These are phyloP conservation scores for Ibycter americanus DNA, from an alignment of 2,797 vertebrate genomes.

Conservation along the genomic window DNA sequence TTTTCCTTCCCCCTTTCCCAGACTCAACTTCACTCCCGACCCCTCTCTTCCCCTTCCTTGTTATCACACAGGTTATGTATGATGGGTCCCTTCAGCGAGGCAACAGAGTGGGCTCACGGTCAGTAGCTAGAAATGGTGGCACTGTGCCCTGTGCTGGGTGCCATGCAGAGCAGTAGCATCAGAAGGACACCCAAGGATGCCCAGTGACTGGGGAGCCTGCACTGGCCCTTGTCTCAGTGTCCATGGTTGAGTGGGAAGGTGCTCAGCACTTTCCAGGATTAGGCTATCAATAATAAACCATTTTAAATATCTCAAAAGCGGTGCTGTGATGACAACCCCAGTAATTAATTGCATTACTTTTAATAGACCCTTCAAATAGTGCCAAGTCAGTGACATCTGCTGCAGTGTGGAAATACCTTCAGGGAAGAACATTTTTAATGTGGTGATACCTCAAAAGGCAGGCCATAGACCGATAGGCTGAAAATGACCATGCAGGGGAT, in stretches of 20 bases:
- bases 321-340: constrained; percentile 72
- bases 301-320: constrained; percentile 63
- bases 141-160: neutral
- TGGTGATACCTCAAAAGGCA: constrained; percentile 62
- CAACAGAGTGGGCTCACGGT: accelerated
- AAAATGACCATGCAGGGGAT: constrained; percentile 52
- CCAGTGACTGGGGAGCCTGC: neutral
- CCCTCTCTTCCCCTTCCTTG: neutral
- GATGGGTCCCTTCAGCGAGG: neutral
- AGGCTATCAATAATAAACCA: constrained; percentile 59
- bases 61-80: neutral
- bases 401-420: constrained; percentile 67
- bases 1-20: neutral
- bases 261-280: neutral
- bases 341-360: constrained; percentile 77
- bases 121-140: neutral
- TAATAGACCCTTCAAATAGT: constrained; percentile 77
- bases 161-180: neutral
- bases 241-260: neutral
- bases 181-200: neutral
- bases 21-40: neutral
- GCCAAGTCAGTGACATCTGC: constrained; percentile 80
- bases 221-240: neutral
- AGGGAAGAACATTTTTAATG: constrained; percentile 74
- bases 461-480: constrained; percentile 54